Percentiles rank a stretch among this genome's conserved stretches.
phyloP scores from a whole-genome alignment of 2,797 vertebrate genomes.

The Manis pentadactyla region DNA sequence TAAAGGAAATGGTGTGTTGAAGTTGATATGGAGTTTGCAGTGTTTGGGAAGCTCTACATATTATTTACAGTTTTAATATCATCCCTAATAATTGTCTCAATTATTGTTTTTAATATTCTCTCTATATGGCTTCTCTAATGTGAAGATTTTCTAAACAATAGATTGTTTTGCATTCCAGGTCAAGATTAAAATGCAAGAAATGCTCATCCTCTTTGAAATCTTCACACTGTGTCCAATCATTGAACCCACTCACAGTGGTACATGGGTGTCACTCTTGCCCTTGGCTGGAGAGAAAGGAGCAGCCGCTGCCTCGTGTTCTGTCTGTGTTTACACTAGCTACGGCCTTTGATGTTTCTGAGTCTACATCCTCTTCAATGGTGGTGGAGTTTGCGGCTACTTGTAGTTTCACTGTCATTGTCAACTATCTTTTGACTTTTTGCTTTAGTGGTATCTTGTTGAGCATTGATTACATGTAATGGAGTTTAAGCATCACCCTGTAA shows the following conservation, averaged over 20 bases:
- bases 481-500: conserved; percentile 79
- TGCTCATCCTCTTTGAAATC: conserved; percentile 77
- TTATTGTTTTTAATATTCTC: background rate
- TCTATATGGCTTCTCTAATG: conserved; percentile 84
- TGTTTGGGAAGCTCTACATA: conserved; percentile 17
- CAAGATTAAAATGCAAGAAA: conserved; percentile 86
- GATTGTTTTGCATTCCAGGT: conserved; percentile 88
- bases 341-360: conserved; percentile 1
- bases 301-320: background rate
- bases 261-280: conserved; percentile 32
- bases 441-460: conserved; percentile 72
- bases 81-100: conserved; percentile 38
- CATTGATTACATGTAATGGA: conserved; percentile 78
- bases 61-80: conserved; percentile 6
- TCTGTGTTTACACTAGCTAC: background rate
- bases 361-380: background rate
- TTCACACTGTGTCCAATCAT: conserved; percentile 74
- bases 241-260: conserved; percentile 79
- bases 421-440: conserved; percentile 69
- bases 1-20: background rate
- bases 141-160: conserved; percentile 84
- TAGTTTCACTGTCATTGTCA: conserved; percentile 79
- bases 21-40: background rate
- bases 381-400: conserved; percentile 71
- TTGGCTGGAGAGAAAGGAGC: background rate